phyloP scores from a whole-genome alignment of 2,888 invertebrate species.

The Cybosia mesomella region DNA sequence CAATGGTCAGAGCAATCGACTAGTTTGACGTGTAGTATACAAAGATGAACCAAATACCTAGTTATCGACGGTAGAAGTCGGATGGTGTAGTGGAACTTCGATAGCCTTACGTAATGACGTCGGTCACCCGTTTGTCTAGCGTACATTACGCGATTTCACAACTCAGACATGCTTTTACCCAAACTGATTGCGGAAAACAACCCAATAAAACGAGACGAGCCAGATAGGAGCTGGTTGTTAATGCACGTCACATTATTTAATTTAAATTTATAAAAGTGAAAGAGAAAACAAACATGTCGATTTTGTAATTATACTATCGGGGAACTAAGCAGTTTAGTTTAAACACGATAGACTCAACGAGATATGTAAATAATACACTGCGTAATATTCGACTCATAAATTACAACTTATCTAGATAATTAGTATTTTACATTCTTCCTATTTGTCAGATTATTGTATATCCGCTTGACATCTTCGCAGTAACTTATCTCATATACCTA shows the following conservation, averaged over 20 bases:
- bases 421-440: not conserved
- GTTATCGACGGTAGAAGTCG: conserved; percentile 9
- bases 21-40: too few relatives aligned
- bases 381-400: not conserved
- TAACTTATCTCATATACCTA: too few relatives aligned
- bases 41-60: not conserved
- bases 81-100: conserved; percentile 30
- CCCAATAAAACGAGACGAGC: conserved; percentile 63
- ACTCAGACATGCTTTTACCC: conserved; percentile 71
- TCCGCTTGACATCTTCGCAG: not conserved
- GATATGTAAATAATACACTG: not conserved
- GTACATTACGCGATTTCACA: conserved; percentile 66
- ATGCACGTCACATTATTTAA: conserved; percentile 39
- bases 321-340: not conserved
- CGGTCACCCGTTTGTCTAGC: conserved; percentile 34
- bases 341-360: not conserved
- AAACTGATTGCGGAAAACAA: conserved; percentile 74
- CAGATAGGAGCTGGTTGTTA: conserved; percentile 60
- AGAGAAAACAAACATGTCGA: conserved; percentile 8
- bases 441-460: not conserved
- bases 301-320: conserved; percentile 9
- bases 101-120: conserved; percentile 65
- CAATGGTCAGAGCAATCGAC: too few relatives aligned
- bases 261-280: conserved; percentile 22
- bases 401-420: not conserved